These are phyloP conservation scores for Tetramorium parvispinum DNA, from an alignment of 1,140 invertebrate species.

Conservation along the genomic window DNA sequence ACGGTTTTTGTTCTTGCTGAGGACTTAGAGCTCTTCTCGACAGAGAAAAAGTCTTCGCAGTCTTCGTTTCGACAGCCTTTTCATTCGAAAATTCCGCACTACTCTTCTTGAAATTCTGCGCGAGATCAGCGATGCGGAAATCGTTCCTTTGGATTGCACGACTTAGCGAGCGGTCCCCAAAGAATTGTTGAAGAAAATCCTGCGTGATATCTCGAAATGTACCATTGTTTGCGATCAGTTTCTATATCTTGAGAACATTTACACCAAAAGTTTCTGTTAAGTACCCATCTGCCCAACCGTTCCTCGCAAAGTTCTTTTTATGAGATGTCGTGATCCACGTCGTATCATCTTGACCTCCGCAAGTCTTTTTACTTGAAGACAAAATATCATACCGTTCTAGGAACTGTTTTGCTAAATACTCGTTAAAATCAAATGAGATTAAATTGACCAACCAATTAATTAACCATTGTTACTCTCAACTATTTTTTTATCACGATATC, in stretches of 20 bases:
- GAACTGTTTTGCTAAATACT: background rate
- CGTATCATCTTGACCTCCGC: constrained; percentile 15
- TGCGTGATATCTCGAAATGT: constrained; percentile 44
- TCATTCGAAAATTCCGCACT: constrained; percentile 39
- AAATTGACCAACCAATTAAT: background rate
- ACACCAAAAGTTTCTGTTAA: constrained; percentile 55
- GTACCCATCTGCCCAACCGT: constrained; percentile 50
- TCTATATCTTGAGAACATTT: constrained; percentile 57
- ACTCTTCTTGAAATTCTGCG: constrained; percentile 40
- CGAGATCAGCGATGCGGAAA: constrained; percentile 43
- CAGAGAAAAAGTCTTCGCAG: background rate
- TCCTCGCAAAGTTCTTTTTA: constrained; percentile 47
- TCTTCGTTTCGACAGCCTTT: constrained; percentile 2
- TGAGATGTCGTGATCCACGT: constrained; percentile 20
- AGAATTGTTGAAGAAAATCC: constrained; percentile 57
- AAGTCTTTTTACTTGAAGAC: constrained; percentile 2
- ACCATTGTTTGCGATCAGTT: constrained; percentile 61
- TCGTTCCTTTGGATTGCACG: constrained; percentile 50
- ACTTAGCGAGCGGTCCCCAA: constrained; percentile 46
- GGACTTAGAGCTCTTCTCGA: background rate
- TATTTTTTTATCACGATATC: background rate
- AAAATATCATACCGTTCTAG: background rate
- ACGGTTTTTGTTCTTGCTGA: background rate
- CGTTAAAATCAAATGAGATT: background rate
- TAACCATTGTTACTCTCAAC: background rate